phyloP scores from a whole-genome alignment of 35 echinoderm and acorn worm genomes.

The Acanthaster planci region DNA sequence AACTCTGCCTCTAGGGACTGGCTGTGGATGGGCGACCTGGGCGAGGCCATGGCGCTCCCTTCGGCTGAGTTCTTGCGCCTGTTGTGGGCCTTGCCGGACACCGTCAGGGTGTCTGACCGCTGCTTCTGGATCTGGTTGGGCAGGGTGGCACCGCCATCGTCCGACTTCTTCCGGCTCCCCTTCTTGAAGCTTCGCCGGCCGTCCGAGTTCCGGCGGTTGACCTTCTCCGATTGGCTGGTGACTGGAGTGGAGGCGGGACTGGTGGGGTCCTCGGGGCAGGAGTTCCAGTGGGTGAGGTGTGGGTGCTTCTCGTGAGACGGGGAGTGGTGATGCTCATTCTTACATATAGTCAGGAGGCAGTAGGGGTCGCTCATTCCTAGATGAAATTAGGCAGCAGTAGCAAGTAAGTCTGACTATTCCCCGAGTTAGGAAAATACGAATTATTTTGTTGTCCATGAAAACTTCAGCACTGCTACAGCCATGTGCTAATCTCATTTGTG shows the following conservation, averaged over 20 bases:
- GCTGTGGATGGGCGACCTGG: slow-evolving; percentile 18
- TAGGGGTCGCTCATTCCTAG: slow-evolving; percentile 80
- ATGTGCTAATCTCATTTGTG: no score
- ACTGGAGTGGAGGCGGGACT: neutral
- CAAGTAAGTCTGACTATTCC: no score
- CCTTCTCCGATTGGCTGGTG: neutral
- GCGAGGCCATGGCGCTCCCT: neutral
- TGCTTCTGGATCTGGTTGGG: slow-evolving; percentile 24
- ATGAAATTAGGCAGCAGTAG: neutral
- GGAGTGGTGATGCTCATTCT: slow-evolving; percentile 34
- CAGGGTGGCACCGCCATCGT: neutral
- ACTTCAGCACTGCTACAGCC: no score
- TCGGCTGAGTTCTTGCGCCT: slow-evolving; percentile 34
- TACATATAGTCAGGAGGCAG: slow-evolving; percentile 64
- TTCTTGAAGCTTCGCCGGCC: slow-evolving; percentile 3
- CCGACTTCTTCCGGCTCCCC: neutral
- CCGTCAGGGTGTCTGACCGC: slow-evolving; percentile 20
- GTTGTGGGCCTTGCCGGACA: neutral
- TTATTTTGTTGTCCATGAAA: no score
- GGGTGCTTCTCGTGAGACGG: slow-evolving; percentile 12
- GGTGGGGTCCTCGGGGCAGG: neutral
- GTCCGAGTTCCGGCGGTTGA: neutral
- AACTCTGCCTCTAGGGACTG: slow-evolving; percentile 47
- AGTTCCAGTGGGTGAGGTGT: neutral
- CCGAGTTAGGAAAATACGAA: no score